Evolutionary conservation across 2,888 invertebrate species (phyloP).

Genomic region (Erebia epiphron): DNA sequence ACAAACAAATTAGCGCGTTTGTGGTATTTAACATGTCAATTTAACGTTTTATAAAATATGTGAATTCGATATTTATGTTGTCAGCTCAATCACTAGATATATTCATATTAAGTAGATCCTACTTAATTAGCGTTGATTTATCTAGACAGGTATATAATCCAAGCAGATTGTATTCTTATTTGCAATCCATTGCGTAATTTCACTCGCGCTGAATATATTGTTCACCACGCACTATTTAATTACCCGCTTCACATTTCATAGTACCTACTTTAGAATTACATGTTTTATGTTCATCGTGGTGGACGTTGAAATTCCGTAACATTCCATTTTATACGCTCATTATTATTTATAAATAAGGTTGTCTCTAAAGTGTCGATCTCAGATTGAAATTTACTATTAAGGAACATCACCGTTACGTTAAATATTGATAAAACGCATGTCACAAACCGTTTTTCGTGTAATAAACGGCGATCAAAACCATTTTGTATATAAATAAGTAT

Average conservation of each 20-base stretch:
- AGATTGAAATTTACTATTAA: slow-evolving; percentile 81
- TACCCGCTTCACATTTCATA: slow-evolving; percentile 22
- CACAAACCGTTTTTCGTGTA: slow-evolving; percentile 62
- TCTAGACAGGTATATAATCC: slow-evolving; percentile 21
- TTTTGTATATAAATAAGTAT: slow-evolving; percentile 73
- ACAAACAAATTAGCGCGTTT: background rate
- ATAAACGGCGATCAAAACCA: slow-evolving; percentile 55
- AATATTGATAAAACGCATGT: slow-evolving; percentile 62
- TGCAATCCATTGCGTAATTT: slow-evolving; percentile 11
- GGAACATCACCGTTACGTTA: slow-evolving; percentile 67
- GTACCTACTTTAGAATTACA: slow-evolving; percentile 12
- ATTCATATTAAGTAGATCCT: background rate
- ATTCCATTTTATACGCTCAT: slow-evolving; percentile 65
- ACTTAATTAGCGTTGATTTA: background rate
- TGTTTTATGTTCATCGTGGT: slow-evolving; percentile 43
- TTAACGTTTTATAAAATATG: background rate
- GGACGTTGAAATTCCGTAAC: slow-evolving; percentile 56
- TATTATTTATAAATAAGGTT: slow-evolving; percentile 67
- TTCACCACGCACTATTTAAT: slow-evolving; percentile 25
- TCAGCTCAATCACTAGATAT: background rate
- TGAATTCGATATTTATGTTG: background rate
- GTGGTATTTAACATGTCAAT: background rate
- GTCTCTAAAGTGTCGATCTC: slow-evolving; percentile 81
- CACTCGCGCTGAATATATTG: slow-evolving; percentile 25
- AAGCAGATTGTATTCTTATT: slow-evolving; percentile 13